These are phyloP conservation scores for Bombus picipes DNA, from an alignment of 1,140 invertebrate species.

Conservation along the genomic window DNA sequence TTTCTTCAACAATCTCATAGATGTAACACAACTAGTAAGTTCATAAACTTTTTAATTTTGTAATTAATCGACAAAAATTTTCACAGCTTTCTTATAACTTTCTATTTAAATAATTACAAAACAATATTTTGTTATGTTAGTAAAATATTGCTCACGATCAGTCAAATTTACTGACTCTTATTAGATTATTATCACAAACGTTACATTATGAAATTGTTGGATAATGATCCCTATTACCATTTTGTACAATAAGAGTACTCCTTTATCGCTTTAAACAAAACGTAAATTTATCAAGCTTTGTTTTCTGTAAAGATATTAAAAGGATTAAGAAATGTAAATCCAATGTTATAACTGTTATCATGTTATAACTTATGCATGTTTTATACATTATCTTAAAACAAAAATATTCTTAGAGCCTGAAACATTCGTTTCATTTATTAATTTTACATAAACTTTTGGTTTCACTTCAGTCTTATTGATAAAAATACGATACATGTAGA, in stretches of 20 bases:
- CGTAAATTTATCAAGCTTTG: conserved; percentile 4
- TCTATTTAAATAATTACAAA: conserved; percentile 46
- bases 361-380: conserved; percentile 7
- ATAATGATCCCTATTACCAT: conserved; percentile 72
- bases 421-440: conserved; percentile 39
- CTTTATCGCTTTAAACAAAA: conserved; percentile 47
- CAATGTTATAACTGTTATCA: too few species aligned
- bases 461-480: conserved; percentile 64
- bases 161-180: conserved; percentile 48
- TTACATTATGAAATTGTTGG: conserved; percentile 71
- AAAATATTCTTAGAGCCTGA: conserved; percentile 35
- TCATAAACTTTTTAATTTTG: conserved; percentile 38
- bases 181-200: conserved; percentile 61
- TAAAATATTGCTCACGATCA: conserved; percentile 57
- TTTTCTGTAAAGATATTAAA: conserved; percentile 7
- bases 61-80: conserved; percentile 39
- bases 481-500: conserved; percentile 52
- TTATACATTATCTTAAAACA: conserved; percentile 21
- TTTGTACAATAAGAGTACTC: conserved; percentile 69
- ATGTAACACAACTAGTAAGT: conserved; percentile 55
- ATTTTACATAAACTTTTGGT: conserved; percentile 54
- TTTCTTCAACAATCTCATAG: conserved; percentile 68
- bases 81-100: conserved; percentile 28
- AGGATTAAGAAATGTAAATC: conserved; percentile 5
- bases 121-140: conserved; percentile 42